Base-by-base conservation (phyloP, 2,888 invertebrate genomes). In the Clistopyga incitator region DNA sequence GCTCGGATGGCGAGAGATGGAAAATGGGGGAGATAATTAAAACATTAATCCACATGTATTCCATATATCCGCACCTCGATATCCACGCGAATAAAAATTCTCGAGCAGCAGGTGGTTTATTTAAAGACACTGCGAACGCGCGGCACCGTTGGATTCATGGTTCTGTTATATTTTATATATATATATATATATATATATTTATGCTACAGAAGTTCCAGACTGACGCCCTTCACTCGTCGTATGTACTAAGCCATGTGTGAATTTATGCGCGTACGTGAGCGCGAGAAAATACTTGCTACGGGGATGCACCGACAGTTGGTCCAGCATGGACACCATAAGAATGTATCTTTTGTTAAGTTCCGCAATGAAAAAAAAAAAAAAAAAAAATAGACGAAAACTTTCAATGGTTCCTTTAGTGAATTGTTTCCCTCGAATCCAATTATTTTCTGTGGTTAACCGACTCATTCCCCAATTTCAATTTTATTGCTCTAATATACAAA, bases 271-370 rank as follows among this genome's bases (percentile, higher is more conserved):
- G 38, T 42, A 23, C 38, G 6, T 38, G 54, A 10, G 38, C 56
- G 25, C 59, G 25, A 45, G 56, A 45, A 70, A 75, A 70, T 25
- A 38, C 59, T 78, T 74, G 34, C 74, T 67, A 34, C 74, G 42
- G 77, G 77, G 77, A 52, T 72, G 61, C 67, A 59, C 18, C 70
- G 61, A 84, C 86, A 84, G 84, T 84, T 84, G 86, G 83, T 78
- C 84, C 85, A 86, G 84, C 85, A 84, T 84, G 78, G 79, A 81
- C 81, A 77, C 72, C 50, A 23, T n/a, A 52, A 64, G 76, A 81
- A 75, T 75, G 50, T 54, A 45, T 42, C 47, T 34, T 71, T 78
- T 70, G 50, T 42, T 52, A 78, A 59, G 20, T 64, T 38, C 38
- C 38, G 65, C 23, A 23, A 1, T 65, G 18, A 8, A 42, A 38